Evolutionary conservation across 2,888 invertebrate genomes (phyloP).

Genomic region (Idaea dimidiata): DNA sequence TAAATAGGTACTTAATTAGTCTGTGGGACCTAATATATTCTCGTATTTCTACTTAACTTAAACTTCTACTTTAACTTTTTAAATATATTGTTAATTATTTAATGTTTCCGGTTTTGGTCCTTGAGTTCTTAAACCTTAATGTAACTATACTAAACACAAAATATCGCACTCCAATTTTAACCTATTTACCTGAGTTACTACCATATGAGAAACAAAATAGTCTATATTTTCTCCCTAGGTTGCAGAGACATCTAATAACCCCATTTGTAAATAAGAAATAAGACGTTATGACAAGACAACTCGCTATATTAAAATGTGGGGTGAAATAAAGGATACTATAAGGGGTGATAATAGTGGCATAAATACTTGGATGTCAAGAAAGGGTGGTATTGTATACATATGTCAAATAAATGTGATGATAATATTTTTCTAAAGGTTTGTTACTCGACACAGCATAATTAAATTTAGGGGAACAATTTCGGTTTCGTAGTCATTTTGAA

Average conservation of each 20-base stretch:
- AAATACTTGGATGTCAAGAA: neutral
- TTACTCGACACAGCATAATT: neutral
- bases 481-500: too few species aligned
- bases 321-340: neutral
- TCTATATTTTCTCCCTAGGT: neutral
- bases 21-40: too few species aligned
- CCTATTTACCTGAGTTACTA: too few species aligned
- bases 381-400: neutral
- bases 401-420: neutral
- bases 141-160: too few species aligned
- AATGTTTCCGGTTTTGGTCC: too few species aligned
- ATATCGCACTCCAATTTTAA: too few species aligned
- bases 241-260: neutral
- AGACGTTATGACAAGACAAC: neutral
- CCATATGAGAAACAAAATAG: too few species aligned
- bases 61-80: too few species aligned
- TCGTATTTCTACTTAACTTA: too few species aligned
- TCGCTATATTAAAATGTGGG: conserved; percentile 1
- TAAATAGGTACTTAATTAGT: too few species aligned
- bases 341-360: neutral
- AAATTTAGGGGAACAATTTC: neutral
- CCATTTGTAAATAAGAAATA: neutral
- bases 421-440: neutral
- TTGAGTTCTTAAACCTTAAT: too few species aligned
- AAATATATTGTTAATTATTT: too few species aligned